Base-by-base conservation (phyloP, 53 echinoderm and acorn worm species). In the Hippasteria phrygiana region DNA sequence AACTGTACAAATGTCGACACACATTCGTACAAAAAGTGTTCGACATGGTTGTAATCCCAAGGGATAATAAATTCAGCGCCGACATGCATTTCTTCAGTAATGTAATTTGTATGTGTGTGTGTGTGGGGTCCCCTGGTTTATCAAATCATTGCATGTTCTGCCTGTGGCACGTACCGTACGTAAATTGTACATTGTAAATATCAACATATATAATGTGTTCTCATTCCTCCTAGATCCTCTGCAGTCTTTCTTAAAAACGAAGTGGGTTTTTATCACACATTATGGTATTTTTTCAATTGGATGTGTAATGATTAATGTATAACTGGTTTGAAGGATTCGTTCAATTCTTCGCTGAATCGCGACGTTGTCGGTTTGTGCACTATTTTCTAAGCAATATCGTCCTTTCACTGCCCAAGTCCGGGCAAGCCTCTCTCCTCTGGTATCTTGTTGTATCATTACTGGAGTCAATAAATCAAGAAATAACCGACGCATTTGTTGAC, bases 391-490 rank as follows among this genome's bases (percentile, higher is more conserved):
- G 59, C 59, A 59, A 59, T 59, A 59, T 59, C 59, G 59, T 26
- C 59, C 59, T 59, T 59, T 59, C 6, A 59, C 2, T 24, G 26
- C 59, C 6, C 59, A 26, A 26, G 22, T 26, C 26, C 8, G 16
- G n/a, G 59, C 26, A 17, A 26, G 59, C 26, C n/a, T n/a, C 24
- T 54, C 54, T 24, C 26, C 59, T 59, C 59, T 59, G 59, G 59
- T 59, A 59, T 59, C 59, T 59, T 8, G 26, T 26, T 59, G 59
- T 59, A 59, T 59, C 4, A 59, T 59, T 22, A 59, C 59, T 24
- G 59, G 59, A 59, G 59, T 59, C 59, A 59, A 59, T 59, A 59
- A 59, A 59, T 59, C 59, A 26, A 59, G 16, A 24, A 59, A 26
- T 59, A 2, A n/a, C n/a, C n/a, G 59, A 59, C n/a, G 17, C n/a